Base-by-base conservation (phyloP, 2,888 invertebrate genomes). In the Fragum sueziense region DNA sequence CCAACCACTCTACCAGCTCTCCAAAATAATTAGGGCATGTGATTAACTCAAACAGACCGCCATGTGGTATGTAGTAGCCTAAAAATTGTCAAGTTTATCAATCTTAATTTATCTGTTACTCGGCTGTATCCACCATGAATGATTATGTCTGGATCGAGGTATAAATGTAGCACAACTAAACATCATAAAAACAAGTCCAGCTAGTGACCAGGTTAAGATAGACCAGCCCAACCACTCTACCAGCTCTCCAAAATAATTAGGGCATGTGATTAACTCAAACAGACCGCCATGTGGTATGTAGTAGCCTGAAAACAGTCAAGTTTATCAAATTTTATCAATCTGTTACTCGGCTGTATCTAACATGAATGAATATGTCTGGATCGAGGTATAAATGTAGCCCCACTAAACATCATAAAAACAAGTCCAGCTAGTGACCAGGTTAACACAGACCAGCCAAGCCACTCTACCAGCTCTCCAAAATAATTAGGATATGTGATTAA, bases 181-280 rank as follows among this genome's bases (percentile, higher is more conserved):
- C 51, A 89, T 57, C 0, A 76, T 70, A 88, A 88, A 89, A 22
- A 88, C 88, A 11, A 90, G 76, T 9, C 89, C 90, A 47, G 90
- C 85, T 9, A 87, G 75, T 25, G 89, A 89, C 88, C 88, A 90
- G 0, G 89, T 90, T 31, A 86, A 87, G 34, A 89, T 20, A 6
- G 88, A 86, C 89, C 89, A 90, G 68, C 90, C 90, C 6, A 85
- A 74, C 90, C 90, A 90, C 74, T 90, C 84, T 25, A 90, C 75
- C 0, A 90, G 74, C 72, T 90, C 90, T n/a, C 90, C 90, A 73
- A 90, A 88, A 76, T 90, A 90, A 76, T 90, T 90, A 9, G 89
- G 89, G 81, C 89, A 88, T 47, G 87, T 70, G 29, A 90, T 72
- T 31, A 88, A 71, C 65, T 89, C 87, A 86, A 88, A 89, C 57